Conservation (phyloP, 2,888 invertebrate species). For the Heliconius ismenius region DNA sequence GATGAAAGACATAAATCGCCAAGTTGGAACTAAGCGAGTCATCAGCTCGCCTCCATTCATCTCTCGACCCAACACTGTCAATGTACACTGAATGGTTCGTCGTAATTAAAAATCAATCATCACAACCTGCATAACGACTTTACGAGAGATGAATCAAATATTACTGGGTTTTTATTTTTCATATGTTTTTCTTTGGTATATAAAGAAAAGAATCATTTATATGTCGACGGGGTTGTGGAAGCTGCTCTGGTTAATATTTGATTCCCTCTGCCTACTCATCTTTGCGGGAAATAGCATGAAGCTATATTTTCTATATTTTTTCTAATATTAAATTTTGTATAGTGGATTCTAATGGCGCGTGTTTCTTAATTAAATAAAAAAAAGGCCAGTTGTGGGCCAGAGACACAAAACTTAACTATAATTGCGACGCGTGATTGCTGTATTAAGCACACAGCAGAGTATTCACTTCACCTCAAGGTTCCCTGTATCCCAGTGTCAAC, state of each 20-base stretch:
- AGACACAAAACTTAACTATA: too few relatives aligned
- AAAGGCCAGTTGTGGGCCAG: too few relatives aligned
- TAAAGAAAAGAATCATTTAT: neutral
- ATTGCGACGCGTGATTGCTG: too few relatives aligned
- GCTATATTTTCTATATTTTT: neutral
- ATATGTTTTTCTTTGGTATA: neutral
- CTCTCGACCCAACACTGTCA: conserved; percentile 21
- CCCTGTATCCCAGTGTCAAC: too few relatives aligned
- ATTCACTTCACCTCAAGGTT: too few relatives aligned
- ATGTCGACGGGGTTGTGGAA: neutral
- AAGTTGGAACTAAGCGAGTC: conserved; percentile 20
- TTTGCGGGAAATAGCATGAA: neutral
- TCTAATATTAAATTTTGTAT: too few relatives aligned
- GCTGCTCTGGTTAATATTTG: neutral
- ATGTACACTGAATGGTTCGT: conserved; percentile 26
- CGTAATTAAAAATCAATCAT: conserved; percentile 42
- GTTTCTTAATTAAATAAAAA: too few relatives aligned
- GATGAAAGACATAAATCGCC: conserved; percentile 20
- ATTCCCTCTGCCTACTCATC: neutral
- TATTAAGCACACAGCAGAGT: too few relatives aligned
- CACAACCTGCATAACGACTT: conserved; percentile 12
- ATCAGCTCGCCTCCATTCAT: conserved; percentile 23
- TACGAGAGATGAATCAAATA: conserved; percentile 8
- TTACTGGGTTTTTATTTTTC: neutral
- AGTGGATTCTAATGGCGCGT: too few relatives aligned